These are phyloP conservation scores for Gymnobelideus leadbeateri DNA, from an alignment of 2,113 vertebrate species.

Conservation along the genomic window DNA sequence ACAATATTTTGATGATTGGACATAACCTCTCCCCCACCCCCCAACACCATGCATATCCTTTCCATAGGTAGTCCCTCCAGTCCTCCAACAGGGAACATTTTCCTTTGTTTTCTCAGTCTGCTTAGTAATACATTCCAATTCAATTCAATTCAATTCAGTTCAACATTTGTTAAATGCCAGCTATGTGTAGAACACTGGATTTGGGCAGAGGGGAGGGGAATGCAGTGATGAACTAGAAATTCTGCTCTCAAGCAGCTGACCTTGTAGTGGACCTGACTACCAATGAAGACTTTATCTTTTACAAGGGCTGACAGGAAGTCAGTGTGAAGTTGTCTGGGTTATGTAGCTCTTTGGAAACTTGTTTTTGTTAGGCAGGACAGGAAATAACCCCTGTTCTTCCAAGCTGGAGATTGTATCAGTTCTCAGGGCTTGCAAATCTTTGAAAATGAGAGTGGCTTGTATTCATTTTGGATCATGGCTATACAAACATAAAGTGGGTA, in stretches of 20 bases:
- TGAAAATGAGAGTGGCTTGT: not conserved
- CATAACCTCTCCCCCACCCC: not conserved
- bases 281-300: not conserved
- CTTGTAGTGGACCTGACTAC: not conserved
- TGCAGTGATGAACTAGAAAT: not conserved
- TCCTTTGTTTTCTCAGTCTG: not conserved
- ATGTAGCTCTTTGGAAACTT: not conserved
- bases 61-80: not conserved
- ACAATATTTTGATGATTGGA: not conserved
- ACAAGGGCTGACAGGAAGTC: not conserved
- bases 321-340: not conserved
- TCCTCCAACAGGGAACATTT: not conserved
- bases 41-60: not conserved
- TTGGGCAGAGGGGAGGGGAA: not conserved
- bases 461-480: not conserved
- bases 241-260: not conserved
- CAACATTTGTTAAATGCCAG: not conserved
- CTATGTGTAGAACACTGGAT: not conserved
- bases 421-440: not conserved
- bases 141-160: not conserved
- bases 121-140: not conserved
- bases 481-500: not conserved
- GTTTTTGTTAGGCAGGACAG: slow-evolving; percentile 1
- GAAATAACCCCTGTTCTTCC: not conserved
- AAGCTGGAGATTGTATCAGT: not conserved